A percentile compares a stretch with the other conserved stretches of the same genome.
Conservation (phyloP, 2,113 vertebrate genomes). For the Ammodytes dubius region DNA sequence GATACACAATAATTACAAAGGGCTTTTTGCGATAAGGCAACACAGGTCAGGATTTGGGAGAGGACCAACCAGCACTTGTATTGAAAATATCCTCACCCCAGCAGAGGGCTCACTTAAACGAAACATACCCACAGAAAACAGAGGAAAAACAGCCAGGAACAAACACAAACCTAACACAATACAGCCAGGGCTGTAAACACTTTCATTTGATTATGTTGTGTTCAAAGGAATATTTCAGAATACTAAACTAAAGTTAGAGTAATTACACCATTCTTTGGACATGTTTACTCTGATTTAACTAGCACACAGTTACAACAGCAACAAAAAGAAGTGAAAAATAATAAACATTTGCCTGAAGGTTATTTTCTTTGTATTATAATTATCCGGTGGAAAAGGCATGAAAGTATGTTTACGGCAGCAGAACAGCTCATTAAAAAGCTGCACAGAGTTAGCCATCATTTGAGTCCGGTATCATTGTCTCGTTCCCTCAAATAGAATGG, state of each 20-base stretch:
- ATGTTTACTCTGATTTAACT: conserved; percentile 47
- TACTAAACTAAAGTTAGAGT: neutral
- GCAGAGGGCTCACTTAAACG: too few species aligned
- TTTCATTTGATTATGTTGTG: conserved; percentile 9
- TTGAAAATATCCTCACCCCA: too few species aligned
- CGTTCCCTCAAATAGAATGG: conserved; percentile 54
- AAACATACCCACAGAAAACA: too few species aligned
- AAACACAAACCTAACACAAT: too few species aligned
- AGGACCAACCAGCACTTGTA: too few species aligned
- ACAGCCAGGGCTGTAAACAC: neutral
- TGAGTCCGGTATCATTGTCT: conserved; percentile 38
- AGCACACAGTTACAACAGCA: conserved; percentile 10
- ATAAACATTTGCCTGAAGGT: conserved; percentile 44
- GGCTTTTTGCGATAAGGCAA: too few species aligned
- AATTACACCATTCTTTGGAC: conserved; percentile 37
- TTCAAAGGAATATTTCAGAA: conserved; percentile 24
- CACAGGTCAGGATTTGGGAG: too few species aligned
- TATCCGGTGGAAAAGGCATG: conserved; percentile 39
- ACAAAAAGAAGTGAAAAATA: conserved; percentile 19
- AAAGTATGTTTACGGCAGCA: conserved; percentile 61
- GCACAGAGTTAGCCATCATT: conserved; percentile 42
- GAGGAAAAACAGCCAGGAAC: too few species aligned
- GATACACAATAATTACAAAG: too few species aligned
- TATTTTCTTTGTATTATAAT: conserved; percentile 51
- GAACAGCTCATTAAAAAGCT: conserved; percentile 62